Evolutionary conservation across 2,888 invertebrate genomes (phyloP).

Genomic region (Epinotia demarniana): DNA sequence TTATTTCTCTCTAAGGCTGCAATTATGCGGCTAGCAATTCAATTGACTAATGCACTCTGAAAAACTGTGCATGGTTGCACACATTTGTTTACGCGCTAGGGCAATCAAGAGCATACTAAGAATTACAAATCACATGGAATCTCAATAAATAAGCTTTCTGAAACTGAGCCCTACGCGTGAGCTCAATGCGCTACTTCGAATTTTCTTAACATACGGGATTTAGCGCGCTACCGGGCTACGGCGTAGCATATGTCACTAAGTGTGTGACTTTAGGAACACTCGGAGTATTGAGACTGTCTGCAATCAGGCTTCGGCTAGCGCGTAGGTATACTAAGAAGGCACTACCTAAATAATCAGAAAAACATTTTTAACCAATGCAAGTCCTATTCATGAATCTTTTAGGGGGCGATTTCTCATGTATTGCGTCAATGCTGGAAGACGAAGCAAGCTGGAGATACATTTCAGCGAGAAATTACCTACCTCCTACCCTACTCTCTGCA

Average conservation of each 20-base stretch:
- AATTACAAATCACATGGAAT: not conserved
- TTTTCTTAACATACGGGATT: not conserved
- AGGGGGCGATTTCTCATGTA: not conserved
- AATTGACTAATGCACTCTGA: not conserved
- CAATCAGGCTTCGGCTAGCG: not conserved
- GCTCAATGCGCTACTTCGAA: not conserved
- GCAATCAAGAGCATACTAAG: not conserved
- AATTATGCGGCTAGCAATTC: too few relatives aligned
- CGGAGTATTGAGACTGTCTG: not conserved
- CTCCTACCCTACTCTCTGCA: conserved; percentile 4
- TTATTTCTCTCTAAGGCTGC: not conserved
- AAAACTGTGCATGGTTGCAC: not conserved
- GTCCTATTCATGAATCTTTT: not conserved
- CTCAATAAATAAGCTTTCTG: too few relatives aligned
- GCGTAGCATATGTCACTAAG: too few relatives aligned
- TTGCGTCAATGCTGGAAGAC: not conserved
- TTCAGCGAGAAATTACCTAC: conserved; percentile 5
- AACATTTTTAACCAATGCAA: not conserved
- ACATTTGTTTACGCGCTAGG: not conserved
- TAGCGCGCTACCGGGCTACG: too few relatives aligned
- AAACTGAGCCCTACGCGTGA: too few relatives aligned
- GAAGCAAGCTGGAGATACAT: conserved; percentile 12
- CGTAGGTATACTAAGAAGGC: not conserved
- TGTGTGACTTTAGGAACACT: not conserved
- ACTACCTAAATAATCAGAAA: not conserved